Percentiles rank a stretch among this genome's conserved stretches.
These are phyloP conservation scores for Tortricodes alternella DNA, from an alignment of 2,888 invertebrate species.

Conservation along the genomic window DNA sequence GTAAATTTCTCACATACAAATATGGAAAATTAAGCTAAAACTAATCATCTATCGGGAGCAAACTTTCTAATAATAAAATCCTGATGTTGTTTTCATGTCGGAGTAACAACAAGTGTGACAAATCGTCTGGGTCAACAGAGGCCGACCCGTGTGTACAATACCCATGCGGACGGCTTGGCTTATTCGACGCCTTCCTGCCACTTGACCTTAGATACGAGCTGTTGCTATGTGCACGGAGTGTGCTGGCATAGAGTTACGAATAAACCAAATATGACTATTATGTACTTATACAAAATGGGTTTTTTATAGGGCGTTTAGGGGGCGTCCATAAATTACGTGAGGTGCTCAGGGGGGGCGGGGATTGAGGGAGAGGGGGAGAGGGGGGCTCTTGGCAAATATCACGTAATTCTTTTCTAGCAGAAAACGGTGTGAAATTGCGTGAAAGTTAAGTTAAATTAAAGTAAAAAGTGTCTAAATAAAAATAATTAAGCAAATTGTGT, in stretches of 20 bases:
- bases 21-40: background rate
- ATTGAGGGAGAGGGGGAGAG: too few relatives aligned
- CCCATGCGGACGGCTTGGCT: conserved; percentile 19
- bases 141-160: conserved; percentile 26
- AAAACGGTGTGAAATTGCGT: too few relatives aligned
- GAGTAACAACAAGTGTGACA: conserved; percentile 22
- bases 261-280: background rate
- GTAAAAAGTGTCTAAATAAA: too few relatives aligned
- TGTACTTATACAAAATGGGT: too few relatives aligned
- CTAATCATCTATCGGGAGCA: background rate
- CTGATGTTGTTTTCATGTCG: conserved; percentile 30
- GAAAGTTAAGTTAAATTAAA: too few relatives aligned
- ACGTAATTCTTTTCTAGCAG: too few relatives aligned
- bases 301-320: too few relatives aligned
- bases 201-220: conserved; percentile 39
- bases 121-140: conserved; percentile 23
- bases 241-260: background rate
- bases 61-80: conserved; percentile 28
- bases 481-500: too few relatives aligned
- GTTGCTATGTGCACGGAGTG: conserved; percentile 61
- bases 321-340: too few relatives aligned
- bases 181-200: conserved; percentile 40
- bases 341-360: too few relatives aligned
- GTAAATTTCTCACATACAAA: background rate
- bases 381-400: too few relatives aligned